A percentile compares a stretch with the other conserved stretches of the same genome.
Evolutionary conservation across 2,888 invertebrate genomes (phyloP).

Genomic region (Cephus sareptanus): DNA sequence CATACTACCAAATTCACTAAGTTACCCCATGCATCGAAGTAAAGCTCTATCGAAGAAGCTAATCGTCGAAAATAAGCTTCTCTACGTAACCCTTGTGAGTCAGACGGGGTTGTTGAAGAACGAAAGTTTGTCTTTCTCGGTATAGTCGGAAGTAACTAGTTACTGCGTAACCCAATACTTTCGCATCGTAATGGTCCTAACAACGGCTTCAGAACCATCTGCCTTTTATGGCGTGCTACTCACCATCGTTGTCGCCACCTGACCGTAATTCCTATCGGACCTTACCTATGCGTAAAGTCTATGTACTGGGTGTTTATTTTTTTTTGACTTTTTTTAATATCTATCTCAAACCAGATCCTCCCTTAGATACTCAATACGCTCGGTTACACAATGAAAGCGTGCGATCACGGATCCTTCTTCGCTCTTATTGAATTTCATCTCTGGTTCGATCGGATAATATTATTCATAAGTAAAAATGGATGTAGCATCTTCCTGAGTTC

Average conservation of each 20-base stretch:
- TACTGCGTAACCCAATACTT: background rate
- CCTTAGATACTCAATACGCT: conserved; percentile 24
- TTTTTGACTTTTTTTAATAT: background rate
- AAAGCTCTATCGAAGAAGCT: background rate
- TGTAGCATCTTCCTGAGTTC: background rate
- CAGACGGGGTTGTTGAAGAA: background rate
- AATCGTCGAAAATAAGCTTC: background rate
- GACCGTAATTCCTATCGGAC: conserved; percentile 37
- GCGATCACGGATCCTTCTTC: conserved; percentile 28
- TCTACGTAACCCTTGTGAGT: background rate
- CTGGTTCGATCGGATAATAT: background rate
- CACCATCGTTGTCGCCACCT: conserved; percentile 29
- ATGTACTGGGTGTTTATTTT: background rate
- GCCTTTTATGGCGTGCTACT: conserved; percentile 9
- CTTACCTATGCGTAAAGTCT: conserved; percentile 16
- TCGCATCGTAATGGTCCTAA: background rate
- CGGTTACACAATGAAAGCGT: conserved; percentile 26
- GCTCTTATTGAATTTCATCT: conserved; percentile 24
- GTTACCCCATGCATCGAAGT: background rate
- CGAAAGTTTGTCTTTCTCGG: background rate
- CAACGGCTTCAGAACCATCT: conserved; percentile 14
- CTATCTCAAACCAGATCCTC: background rate
- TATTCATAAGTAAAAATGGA: background rate
- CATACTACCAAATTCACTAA: background rate
- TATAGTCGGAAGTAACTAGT: background rate